Base-by-base conservation (phyloP, 2,113 vertebrate genomes). In the Sylvilagus bachmani region DNA sequence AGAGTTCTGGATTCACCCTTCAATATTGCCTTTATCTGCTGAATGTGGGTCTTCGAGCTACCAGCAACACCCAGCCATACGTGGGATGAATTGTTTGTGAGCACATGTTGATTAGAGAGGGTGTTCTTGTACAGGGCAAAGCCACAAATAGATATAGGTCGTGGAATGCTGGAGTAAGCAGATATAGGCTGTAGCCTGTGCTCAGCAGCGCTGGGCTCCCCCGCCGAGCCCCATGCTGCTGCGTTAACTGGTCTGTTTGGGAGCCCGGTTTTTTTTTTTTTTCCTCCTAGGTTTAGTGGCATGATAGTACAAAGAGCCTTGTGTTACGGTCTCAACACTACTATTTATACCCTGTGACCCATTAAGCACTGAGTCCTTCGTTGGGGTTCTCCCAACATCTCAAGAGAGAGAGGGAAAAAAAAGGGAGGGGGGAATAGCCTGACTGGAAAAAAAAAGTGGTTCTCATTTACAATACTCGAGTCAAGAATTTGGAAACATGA, bases 401-500 rank as follows among this genome's bases (percentile, higher is more conserved):
- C 73, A 4, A 89, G 78, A 91, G 33, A 21, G 49, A 33, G 29
- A n/a, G 61, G 82, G 82, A 58, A 80, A 84, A 66, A 38, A 51
- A 21, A 31, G 29, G 3, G 5, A 5, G n/a, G 67, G 24, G 73
- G 71, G 91, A 95, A 96, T 81, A 96, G 92, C 85, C 67, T 27
- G 66, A 44, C 75, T 84, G 74, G 33, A 10, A 71, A 79, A 78
- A 61, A 73, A 49, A 75, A 73, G 16, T 10, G 49, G 86, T 79
- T 94, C 93, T 97, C 95, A 88, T 92, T 96, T 97, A 97, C 90
- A 90, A 94, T 88, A 78, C 96, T 96, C 27, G 74, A 97, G 95
- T 96, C 95, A 96, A 94, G 97, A 97, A 97, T 97, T 96, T 97
- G 91, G 96, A 96, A 97, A 97, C 95, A 89, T 44, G 97, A 97